Evolutionary conservation across 1,140 invertebrate species (phyloP), one percentile per base, ranked within the genome.

Genomic region (Acyrthosiphon pisum): DNA sequence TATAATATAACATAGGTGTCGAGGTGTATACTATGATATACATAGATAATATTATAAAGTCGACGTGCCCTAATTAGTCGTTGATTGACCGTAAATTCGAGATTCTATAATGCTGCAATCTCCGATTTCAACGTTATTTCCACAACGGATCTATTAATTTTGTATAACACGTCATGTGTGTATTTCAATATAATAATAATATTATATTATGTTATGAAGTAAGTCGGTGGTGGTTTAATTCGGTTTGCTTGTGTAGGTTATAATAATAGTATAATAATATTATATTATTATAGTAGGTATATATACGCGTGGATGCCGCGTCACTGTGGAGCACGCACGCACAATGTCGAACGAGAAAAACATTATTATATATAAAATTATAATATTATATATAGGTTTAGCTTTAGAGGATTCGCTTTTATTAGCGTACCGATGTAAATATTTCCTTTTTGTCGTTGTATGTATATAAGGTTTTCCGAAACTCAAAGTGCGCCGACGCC

Each of bases 361-460:
- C 46, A 50, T 50, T 50, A 46, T 26, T 44, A 86, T 26, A 88
- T 50, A 88, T 88, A 48, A 23, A 86, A 44, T 44, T 37, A 86
- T 22, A 35, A 22, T 50, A 87, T 22, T 48, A 87, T n/a, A 46
- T 87, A 76, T 53, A 9, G n/a, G 87, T 89, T 53, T 89, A 50
- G 48, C 35, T 18, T 76, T n/a, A 76, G 87, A 37, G 48, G 46
- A 91, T 81, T 91, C 68, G 90, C 90, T 91, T 91, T 91, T 91
- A 91, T 91, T 91, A 91, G 90, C 90, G 90, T 91, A 83, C 90
- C 90, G 68, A 91, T 83, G 90, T 91, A 91, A 91, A 91, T 91
- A 91, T 91, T 83, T 91, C 90, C 11, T 91, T 91, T 91, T 91
- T 68, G 89, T 90, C 89, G 7, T 90, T 6, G 6, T 90, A 56